Evolutionary conservation across 2,797 vertebrate species (phyloP).

Genomic region (Echeneis naucrates): DNA sequence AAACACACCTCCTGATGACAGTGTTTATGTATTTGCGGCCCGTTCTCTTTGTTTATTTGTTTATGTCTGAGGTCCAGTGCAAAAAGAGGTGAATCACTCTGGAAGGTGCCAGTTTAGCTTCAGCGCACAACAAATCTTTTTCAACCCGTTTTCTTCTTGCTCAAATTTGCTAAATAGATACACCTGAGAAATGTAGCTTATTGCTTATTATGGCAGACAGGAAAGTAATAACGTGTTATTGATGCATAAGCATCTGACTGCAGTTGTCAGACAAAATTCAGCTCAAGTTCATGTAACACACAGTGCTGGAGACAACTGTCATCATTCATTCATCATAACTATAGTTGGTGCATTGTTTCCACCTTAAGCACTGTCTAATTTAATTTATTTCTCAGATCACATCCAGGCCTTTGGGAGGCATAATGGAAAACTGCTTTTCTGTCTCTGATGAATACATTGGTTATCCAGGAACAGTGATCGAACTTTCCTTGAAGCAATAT

Average conservation of each 20-base stretch:
- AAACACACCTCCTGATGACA: not conserved
- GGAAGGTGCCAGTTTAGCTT: constrained; percentile 18
- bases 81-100: not conserved
- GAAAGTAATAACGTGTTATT: constrained; percentile 71
- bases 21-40: not conserved
- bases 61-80: not conserved
- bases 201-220: constrained; percentile 63
- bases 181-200: constrained; percentile 57
- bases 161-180: constrained; percentile 54
- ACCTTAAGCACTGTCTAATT: constrained; percentile 81
- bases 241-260: constrained; percentile 72
- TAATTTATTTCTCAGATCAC: constrained; percentile 70
- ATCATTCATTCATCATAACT: constrained; percentile 72
- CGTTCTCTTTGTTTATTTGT: not conserved
- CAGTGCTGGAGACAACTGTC: constrained; percentile 76
- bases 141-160: not conserved
- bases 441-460: constrained; percentile 38
- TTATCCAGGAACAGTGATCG: constrained; percentile 52
- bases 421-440: constrained; percentile 35
- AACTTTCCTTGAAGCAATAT: constrained; percentile 54
- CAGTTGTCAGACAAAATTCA: constrained; percentile 71
- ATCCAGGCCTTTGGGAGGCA: constrained; percentile 49
- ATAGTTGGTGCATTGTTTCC: constrained; percentile 53
- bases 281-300: constrained; percentile 46
- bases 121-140: not conserved